Evolutionary conservation across 2,113 vertebrate species (phyloP).

Genomic region (Cavia porcellus): DNA sequence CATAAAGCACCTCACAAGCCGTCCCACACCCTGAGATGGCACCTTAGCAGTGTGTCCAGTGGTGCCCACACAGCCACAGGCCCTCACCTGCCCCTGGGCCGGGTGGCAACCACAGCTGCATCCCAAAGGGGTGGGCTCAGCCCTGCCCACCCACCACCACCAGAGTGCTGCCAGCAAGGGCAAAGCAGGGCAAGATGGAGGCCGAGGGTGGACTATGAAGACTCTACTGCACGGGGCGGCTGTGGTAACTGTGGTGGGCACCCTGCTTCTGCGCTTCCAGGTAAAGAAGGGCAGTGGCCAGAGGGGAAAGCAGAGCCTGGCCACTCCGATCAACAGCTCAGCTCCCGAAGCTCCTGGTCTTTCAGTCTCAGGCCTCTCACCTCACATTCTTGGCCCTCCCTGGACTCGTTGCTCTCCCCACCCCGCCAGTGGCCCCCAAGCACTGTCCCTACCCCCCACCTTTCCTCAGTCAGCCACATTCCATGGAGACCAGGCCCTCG

Average conservation of each 20-base stretch:
- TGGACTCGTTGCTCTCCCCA: neutral
- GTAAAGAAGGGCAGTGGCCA: neutral
- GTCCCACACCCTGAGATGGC: neutral
- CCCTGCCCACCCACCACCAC: neutral
- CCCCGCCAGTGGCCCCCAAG: neutral
- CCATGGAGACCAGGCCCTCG: constrained; percentile 71
- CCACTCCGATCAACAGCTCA: neutral
- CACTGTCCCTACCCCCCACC: neutral
- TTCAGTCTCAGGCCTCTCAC: neutral
- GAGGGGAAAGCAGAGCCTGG: neutral
- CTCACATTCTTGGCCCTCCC: neutral
- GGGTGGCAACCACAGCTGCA: neutral
- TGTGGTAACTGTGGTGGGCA: neutral
- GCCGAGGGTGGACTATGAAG: neutral
- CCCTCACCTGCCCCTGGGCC: neutral
- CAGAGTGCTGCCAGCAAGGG: neutral
- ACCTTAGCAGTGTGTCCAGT: neutral
- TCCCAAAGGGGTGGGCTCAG: neutral
- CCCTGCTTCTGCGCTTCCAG: neutral
- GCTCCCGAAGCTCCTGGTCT: neutral
- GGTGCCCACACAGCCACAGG: neutral
- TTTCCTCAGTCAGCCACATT: constrained; percentile 64
- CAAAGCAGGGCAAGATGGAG: neutral
- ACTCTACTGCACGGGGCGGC: neutral
- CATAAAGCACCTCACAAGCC: neutral